Conservation (phyloP, 2,797 vertebrate genomes). For the Oreortyx pictus region DNA sequence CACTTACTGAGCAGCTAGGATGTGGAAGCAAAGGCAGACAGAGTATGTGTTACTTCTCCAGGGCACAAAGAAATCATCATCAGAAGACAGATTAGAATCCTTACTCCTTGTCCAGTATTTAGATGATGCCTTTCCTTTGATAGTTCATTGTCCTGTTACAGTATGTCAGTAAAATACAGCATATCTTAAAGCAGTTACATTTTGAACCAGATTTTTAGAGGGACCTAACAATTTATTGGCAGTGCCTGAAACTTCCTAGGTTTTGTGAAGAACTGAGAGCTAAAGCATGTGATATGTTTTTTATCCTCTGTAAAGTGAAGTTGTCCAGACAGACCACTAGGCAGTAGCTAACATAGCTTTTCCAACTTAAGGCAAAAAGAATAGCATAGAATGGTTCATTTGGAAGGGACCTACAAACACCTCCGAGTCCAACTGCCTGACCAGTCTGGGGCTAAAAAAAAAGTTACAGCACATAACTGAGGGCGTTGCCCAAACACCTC, state of each 20-base stretch:
- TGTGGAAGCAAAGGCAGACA: neutral
- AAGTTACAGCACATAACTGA: neutral
- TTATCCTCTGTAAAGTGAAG: neutral
- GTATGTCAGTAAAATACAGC: neutral
- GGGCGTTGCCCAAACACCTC: neutral
- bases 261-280: neutral
- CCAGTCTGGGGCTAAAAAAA: neutral
- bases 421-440: neutral
- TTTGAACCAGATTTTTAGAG: neutral
- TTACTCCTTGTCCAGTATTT: neutral
- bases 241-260: neutral
- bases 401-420: neutral
- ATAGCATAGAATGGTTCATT: neutral
- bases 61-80: neutral
- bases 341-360: neutral
- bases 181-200: neutral
- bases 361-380: neutral
- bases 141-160: neutral
- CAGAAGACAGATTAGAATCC: conserved; percentile 22
- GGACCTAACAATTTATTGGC: neutral
- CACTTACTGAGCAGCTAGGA: neutral
- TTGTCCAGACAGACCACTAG: neutral
- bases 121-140: neutral
- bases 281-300: neutral
- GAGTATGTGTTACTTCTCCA: neutral